A percentile compares a stretch with the other conserved stretches of the same genome.
These are phyloP conservation scores for Crotophaga sulcirostris DNA, from an alignment of 2,113 vertebrate species.

Conservation along the genomic window DNA sequence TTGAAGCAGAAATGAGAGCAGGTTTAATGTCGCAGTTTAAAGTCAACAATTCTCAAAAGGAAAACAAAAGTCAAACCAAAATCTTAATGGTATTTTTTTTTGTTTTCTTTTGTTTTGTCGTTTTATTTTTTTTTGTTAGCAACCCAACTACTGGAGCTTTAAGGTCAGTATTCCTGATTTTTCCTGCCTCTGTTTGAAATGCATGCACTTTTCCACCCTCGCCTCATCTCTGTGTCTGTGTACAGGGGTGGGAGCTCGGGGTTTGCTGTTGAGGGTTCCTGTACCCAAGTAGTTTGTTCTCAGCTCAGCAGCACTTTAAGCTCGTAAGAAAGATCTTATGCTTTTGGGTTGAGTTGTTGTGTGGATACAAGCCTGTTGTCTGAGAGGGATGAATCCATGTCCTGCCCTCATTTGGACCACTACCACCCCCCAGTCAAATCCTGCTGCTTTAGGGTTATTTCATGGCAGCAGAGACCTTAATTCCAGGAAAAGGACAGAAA, in stretches of 20 bases:
- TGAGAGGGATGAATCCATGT: neutral
- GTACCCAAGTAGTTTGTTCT: neutral
- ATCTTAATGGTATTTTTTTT: conserved; percentile 71
- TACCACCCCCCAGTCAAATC: accelerated
- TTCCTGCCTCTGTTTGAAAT: conserved; percentile 55
- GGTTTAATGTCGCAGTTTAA: neutral
- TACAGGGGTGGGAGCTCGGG: neutral
- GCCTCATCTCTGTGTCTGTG: neutral
- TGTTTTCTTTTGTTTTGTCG: conserved; percentile 61
- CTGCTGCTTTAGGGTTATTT: neutral
- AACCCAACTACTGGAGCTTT: conserved; percentile 99
- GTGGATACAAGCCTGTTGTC: neutral
- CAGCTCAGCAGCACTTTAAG: neutral
- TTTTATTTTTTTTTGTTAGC: conserved; percentile 74
- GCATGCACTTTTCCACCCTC: conserved; percentile 67
- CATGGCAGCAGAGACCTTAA: neutral
- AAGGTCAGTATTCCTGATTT: conserved; percentile 91
- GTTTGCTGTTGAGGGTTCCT: neutral
- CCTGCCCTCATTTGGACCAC: accelerated
- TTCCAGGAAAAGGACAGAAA: accelerated
- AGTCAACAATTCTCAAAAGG: neutral
- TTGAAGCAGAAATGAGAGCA: neutral
- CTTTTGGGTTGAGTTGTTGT: neutral
- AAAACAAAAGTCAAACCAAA: conserved; percentile 5
- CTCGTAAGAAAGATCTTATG: neutral